Percentiles rank a stretch among this genome's conserved stretches.
phyloP scores from a whole-genome alignment of 2,113 vertebrate species.

The Alces alces region DNA sequence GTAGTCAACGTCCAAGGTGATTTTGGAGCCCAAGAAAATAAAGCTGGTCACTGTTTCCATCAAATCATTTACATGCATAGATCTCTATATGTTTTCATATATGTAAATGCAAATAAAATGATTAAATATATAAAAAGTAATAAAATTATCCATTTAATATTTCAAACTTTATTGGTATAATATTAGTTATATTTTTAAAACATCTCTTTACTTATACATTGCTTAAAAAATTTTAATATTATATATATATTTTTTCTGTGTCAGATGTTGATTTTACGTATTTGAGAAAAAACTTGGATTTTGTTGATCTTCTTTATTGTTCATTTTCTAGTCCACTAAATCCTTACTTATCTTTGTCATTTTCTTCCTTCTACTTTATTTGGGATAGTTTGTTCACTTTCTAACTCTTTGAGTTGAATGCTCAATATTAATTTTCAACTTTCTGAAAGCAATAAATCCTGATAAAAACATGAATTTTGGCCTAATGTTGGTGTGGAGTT shows the following conservation, averaged over 20 bases:
- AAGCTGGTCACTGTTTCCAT: not conserved
- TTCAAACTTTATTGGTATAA: slow-evolving; percentile 11
- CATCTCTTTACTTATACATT: not conserved
- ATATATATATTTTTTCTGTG: not conserved
- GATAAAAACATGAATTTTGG: not conserved
- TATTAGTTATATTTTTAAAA: not conserved
- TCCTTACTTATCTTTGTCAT: not conserved
- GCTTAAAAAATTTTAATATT: not conserved
- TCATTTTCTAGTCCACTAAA: not conserved
- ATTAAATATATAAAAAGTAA: not conserved
- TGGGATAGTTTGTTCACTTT: not conserved
- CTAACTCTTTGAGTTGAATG: not conserved
- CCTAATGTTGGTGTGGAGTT: not conserved
- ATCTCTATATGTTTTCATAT: not conserved
- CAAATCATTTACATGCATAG: not conserved
- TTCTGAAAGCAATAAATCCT: not conserved
- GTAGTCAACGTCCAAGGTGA: not conserved
- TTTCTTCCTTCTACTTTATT: not conserved
- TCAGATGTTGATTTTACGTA: not conserved
- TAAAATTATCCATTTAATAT: not conserved
- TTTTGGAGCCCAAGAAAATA: not conserved
- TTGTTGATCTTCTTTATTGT: not conserved
- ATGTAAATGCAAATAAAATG: not conserved
- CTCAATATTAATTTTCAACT: not conserved
- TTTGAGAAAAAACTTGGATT: not conserved